Conservation (phyloP, 1,140 invertebrate genomes). For the Magallana angulata region DNA sequence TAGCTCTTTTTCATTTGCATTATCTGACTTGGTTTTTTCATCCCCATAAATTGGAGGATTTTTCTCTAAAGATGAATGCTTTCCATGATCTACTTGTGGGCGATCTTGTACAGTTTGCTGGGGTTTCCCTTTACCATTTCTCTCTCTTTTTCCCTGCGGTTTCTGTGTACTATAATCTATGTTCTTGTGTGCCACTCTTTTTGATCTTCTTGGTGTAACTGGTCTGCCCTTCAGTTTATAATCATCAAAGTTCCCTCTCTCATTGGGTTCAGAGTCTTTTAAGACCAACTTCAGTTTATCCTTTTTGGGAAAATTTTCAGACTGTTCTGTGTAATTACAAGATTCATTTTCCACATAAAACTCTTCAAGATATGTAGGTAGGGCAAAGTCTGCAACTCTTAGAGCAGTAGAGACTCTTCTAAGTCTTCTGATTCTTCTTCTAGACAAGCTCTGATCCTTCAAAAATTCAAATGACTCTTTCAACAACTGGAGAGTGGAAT, state of each 20-base stretch:
- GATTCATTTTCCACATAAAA: constrained; percentile 33
- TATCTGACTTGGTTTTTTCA: not conserved
- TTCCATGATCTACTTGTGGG: not conserved
- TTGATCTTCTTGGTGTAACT: not conserved
- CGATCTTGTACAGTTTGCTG: not conserved
- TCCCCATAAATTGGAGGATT: not conserved
- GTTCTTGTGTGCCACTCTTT: not conserved
- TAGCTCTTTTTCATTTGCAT: not conserved
- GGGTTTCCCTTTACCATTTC: not conserved
- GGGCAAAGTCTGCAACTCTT: constrained; percentile 2
- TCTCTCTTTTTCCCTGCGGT: not conserved
- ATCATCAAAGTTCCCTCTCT: not conserved
- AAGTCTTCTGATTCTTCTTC: not conserved
- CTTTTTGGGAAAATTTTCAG: not conserved
- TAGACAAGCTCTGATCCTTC: constrained; percentile 1
- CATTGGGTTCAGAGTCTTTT: not conserved
- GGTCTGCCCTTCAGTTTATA: not conserved
- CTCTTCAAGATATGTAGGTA: constrained; percentile 24
- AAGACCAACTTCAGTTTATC: not conserved
- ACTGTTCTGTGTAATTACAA: not conserved
- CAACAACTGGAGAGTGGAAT: not conserved
- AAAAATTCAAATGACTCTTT: constrained; percentile 6
- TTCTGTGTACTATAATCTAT: not conserved
- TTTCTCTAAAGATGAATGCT: not conserved
- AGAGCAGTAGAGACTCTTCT: not conserved